A percentile compares a stretch with the other conserved stretches of the same genome.
phyloP scores from a whole-genome alignment of 1,140 invertebrate species.

The Drosophila littoralis region DNA sequence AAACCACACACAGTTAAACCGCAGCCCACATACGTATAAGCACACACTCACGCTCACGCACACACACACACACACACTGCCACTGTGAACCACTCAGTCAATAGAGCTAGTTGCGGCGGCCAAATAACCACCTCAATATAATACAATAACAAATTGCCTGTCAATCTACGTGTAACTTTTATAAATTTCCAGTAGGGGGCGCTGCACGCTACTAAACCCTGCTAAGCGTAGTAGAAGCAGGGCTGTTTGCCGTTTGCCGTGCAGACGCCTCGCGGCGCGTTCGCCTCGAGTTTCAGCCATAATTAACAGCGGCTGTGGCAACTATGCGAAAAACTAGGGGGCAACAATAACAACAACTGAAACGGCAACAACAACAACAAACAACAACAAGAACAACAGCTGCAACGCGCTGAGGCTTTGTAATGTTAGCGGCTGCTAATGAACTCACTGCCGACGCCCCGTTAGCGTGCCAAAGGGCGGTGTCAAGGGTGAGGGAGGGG shows the following conservation, averaged over 20 bases:
- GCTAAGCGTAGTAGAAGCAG: neutral
- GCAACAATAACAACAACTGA: constrained; percentile 36
- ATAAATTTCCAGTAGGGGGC: constrained; percentile 70
- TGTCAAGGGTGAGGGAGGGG: neutral
- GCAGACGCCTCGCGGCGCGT: constrained; percentile 23
- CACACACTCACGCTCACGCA: constrained; percentile 27
- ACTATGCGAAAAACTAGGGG: constrained; percentile 51
- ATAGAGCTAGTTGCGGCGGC: constrained; percentile 52
- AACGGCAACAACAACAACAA: constrained; percentile 3
- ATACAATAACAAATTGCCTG: constrained; percentile 78
- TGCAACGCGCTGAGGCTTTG: constrained; percentile 36
- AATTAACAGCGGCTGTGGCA: constrained; percentile 68
- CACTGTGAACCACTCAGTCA: constrained; percentile 42
- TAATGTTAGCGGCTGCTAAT: constrained; percentile 72
- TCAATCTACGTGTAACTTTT: constrained; percentile 82
- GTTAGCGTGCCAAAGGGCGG: constrained; percentile 41
- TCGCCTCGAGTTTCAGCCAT: constrained; percentile 48
- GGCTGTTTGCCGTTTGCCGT: neutral
- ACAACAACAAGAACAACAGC: constrained; percentile 1
- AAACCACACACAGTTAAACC: constrained; percentile 51
- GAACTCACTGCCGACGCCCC: constrained; percentile 57
- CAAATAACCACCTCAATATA: constrained; percentile 62
- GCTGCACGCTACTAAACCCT: constrained; percentile 12
- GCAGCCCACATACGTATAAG: constrained; percentile 25
- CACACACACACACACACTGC: neutral